Conservation (phyloP, 2,888 invertebrate genomes). For the Cenopis cana region DNA sequence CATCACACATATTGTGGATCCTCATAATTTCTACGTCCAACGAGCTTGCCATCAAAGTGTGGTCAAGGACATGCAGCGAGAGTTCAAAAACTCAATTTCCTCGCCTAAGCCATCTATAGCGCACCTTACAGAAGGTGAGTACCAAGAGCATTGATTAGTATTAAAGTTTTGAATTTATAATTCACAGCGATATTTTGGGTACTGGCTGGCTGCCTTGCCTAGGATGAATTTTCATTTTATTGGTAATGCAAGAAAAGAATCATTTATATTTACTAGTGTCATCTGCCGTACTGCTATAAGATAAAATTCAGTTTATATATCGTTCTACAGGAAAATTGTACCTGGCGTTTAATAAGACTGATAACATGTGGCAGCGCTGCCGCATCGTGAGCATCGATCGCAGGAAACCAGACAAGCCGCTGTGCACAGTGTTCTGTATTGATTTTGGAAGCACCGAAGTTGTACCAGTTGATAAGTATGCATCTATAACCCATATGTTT, state of each 20-base stretch:
- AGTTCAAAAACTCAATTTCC: slow-evolving; percentile 68
- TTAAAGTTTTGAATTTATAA: too few species aligned
- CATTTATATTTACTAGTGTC: too few species aligned
- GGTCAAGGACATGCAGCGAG: slow-evolving; percentile 70
- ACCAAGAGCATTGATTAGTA: not conserved
- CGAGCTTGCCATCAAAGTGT: slow-evolving; percentile 65
- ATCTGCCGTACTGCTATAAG: not conserved
- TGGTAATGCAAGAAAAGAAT: too few species aligned
- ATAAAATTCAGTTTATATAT: not conserved
- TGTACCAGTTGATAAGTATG: slow-evolving; percentile 66
- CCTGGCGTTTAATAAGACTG: slow-evolving; percentile 82
- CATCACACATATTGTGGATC: slow-evolving; percentile 86
- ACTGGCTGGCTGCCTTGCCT: too few species aligned
- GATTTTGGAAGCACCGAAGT: slow-evolving; percentile 86
- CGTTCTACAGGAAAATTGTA: slow-evolving; percentile 84
- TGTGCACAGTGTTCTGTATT: slow-evolving; percentile 85
- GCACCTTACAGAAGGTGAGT: slow-evolving; percentile 67
- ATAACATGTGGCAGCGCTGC: slow-evolving; percentile 88
- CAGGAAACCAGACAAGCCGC: slow-evolving; percentile 57
- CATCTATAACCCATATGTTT: not conserved
- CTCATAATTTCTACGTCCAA: slow-evolving; percentile 87
- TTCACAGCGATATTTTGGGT: too few species aligned
- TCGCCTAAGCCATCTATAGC: slow-evolving; percentile 64
- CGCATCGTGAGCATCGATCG: slow-evolving; percentile 73
- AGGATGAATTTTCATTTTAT: too few species aligned